Conservation (phyloP, 2,888 invertebrate genomes). For the Drosophila demipolita region DNA sequence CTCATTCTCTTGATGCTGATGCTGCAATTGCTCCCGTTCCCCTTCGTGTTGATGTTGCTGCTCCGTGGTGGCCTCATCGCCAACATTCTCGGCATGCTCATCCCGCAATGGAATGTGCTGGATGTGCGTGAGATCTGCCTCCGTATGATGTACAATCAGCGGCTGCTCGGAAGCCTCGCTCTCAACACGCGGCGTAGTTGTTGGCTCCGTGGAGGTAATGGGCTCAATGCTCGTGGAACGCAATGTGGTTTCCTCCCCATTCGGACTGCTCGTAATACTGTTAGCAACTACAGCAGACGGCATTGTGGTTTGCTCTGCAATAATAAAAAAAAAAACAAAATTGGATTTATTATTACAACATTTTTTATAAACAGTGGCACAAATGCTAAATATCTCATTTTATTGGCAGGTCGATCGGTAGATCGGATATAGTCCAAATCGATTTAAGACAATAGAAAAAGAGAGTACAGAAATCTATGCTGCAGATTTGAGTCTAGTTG, state of each 20-base stretch:
- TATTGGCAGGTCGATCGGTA: too few species aligned
- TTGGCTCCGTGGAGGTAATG: conserved; percentile 82
- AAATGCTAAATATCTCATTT: not conserved
- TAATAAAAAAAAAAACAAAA: not conserved
- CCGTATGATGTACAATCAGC: conserved; percentile 35
- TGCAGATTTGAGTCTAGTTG: not conserved
- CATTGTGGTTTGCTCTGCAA: conserved; percentile 41
- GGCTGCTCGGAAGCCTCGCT: conserved; percentile 31
- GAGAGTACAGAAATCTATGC: not conserved
- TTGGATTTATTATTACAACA: not conserved
- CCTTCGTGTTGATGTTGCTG: conserved; percentile 50
- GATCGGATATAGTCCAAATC: not conserved
- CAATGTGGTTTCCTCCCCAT: conserved; percentile 45
- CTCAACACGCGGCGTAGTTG: conserved; percentile 78
- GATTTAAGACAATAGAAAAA: not conserved
- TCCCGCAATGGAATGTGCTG: conserved; percentile 70
- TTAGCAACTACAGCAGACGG: not conserved
- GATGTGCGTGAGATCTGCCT: conserved; percentile 59
- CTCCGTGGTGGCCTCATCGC: conserved; percentile 60
- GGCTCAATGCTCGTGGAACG: conserved; percentile 82
- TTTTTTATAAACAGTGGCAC: not conserved
- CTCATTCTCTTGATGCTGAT: conserved; percentile 64
- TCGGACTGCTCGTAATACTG: conserved; percentile 14
- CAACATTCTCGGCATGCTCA: conserved; percentile 66
- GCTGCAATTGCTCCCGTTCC: conserved; percentile 37